phyloP scores from a whole-genome alignment of 2,888 invertebrate genomes.

The Drosophila bunnanda region DNA sequence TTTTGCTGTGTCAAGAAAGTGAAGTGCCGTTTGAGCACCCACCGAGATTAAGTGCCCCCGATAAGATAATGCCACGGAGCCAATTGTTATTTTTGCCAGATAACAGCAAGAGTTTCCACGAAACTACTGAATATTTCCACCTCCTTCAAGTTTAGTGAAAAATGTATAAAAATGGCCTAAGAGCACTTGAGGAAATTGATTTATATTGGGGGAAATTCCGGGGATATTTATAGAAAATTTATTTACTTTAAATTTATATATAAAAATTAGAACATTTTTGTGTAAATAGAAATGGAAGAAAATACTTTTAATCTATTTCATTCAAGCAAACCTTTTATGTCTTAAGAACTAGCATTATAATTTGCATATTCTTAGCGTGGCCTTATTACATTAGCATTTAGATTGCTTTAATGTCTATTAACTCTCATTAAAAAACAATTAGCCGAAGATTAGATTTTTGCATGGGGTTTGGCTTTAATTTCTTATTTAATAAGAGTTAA shows the following conservation, averaged over 20 bases:
- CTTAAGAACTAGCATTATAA: neutral
- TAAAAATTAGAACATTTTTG: too few species aligned
- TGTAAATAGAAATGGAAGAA: too few species aligned
- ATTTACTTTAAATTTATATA: neutral
- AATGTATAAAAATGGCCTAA: neutral
- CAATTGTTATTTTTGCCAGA: constrained; percentile 24
- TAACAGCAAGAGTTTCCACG: constrained; percentile 14
- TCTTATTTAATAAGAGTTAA: neutral
- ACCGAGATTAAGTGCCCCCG: constrained; percentile 60
- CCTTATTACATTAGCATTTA: constrained; percentile 13
- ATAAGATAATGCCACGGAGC: constrained; percentile 61
- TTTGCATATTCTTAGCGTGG: constrained; percentile 4
- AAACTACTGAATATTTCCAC: constrained; percentile 13
- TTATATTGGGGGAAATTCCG: neutral
- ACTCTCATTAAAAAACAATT: constrained; percentile 10
- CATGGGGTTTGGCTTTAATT: neutral
- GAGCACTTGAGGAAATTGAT: neutral
- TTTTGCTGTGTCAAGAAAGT: constrained; percentile 72
- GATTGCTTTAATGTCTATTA: constrained; percentile 13
- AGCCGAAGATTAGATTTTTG: neutral
- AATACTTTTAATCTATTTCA: too few species aligned
- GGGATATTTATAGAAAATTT: neutral
- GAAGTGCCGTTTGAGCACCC: constrained; percentile 61
- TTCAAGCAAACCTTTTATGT: neutral
- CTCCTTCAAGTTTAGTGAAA: neutral